Conservation (phyloP, 2,888 invertebrate species). For the Malachius bipustulatus region DNA sequence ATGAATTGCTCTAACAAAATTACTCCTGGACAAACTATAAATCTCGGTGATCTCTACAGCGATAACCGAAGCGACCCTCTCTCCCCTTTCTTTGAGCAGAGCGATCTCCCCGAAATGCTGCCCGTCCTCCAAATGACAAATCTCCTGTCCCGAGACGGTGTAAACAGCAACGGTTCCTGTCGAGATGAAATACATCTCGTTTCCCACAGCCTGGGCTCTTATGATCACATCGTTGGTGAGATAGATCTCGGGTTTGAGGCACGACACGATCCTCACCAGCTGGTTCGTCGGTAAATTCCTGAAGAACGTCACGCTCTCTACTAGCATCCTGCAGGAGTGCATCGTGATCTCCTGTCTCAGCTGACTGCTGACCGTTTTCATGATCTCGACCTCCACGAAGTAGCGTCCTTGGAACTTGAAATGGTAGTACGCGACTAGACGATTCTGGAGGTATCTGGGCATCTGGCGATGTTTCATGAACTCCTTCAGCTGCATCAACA, state of each 20-base stretch:
- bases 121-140: constrained; percentile 46
- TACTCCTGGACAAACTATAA: constrained; percentile 32
- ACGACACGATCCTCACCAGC: constrained; percentile 39
- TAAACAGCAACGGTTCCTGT: constrained; percentile 44
- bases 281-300: constrained; percentile 39
- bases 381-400: constrained; percentile 44
- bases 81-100: constrained; percentile 31
- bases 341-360: constrained; percentile 40
- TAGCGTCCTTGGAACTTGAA: constrained; percentile 46
- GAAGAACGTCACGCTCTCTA: constrained; percentile 44
- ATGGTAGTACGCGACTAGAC: constrained; percentile 45
- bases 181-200: constrained; percentile 46
- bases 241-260: constrained; percentile 41
- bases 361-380: constrained; percentile 42
- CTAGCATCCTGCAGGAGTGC: constrained; percentile 42
- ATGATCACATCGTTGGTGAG: constrained; percentile 43
- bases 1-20: constrained; percentile 34
- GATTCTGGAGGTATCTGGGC: constrained; percentile 39
- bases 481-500: constrained; percentile 43
- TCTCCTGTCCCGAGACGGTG: constrained; percentile 37
- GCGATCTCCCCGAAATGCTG: constrained; percentile 41
- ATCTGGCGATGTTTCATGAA: constrained; percentile 48
- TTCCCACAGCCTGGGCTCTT: constrained; percentile 38
- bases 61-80: constrained; percentile 32
- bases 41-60: constrained; percentile 36